Conservation (phyloP, 2,888 invertebrate genomes). For the Tiliacea aurago region DNA sequence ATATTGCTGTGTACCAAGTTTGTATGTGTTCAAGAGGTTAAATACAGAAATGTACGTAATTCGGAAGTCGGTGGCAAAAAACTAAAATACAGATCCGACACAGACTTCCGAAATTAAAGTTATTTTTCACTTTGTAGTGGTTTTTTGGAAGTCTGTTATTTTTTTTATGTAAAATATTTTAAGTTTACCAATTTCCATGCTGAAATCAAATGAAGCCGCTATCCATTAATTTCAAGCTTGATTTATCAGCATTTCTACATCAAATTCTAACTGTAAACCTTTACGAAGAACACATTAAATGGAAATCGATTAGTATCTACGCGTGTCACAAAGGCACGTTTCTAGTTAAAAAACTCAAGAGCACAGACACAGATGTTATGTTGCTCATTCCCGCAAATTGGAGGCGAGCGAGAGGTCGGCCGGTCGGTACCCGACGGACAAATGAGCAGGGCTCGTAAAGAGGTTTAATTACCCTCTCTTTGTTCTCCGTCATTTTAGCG, state of each 20-base stretch:
- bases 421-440: slow-evolving; percentile 69
- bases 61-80: too few species aligned
- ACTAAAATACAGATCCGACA: too few species aligned
- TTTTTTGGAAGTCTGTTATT: too few species aligned
- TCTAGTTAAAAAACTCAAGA: slow-evolving; percentile 63
- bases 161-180: too few species aligned
- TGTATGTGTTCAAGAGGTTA: too few species aligned
- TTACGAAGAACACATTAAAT: slow-evolving; percentile 26
- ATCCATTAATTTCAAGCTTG: not conserved
- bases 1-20: too few species aligned
- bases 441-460: slow-evolving; percentile 77
- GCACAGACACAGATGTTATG: slow-evolving; percentile 62
- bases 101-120: too few species aligned
- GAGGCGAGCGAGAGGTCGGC: slow-evolving; percentile 67
- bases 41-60: too few species aligned
- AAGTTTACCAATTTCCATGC: slow-evolving; percentile 2
- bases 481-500: slow-evolving; percentile 72
- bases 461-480: slow-evolving; percentile 78
- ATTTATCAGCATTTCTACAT: not conserved
- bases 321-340: slow-evolving; percentile 56
- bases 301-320: slow-evolving; percentile 27
- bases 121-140: too few species aligned
- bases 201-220: not conserved
- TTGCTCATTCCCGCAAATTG: slow-evolving; percentile 73
- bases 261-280: slow-evolving; percentile 4